phyloP scores from a whole-genome alignment of 2,888 invertebrate genomes.

The Cantharis lateralis region DNA sequence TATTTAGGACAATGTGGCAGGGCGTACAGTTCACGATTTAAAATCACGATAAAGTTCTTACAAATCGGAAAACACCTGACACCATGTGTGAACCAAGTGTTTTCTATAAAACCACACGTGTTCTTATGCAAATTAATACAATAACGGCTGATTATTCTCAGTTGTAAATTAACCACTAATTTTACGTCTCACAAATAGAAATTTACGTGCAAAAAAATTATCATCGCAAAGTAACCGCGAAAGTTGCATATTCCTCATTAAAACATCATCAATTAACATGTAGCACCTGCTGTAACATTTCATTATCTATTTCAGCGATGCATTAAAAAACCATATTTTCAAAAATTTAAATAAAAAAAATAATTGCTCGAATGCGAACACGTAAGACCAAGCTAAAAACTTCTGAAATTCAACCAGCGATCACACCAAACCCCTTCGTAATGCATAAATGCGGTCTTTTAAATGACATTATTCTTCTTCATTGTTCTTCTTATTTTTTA shows the following conservation, averaged over 20 bases:
- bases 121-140: background rate
- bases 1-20: background rate
- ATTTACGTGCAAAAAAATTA: background rate
- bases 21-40: background rate
- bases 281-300: background rate
- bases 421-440: too few species aligned
- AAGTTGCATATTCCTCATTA: background rate
- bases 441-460: background rate
- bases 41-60: background rate
- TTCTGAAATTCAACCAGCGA: too few species aligned
- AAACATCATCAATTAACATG: background rate
- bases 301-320: background rate
- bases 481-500: background rate
- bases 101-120: background rate
- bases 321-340: background rate
- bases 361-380: background rate
- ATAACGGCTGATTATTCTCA: background rate
- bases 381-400: too few species aligned
- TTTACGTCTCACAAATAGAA: background rate
- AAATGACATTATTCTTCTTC: background rate
- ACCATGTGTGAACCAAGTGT: background rate
- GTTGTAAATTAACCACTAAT: background rate
- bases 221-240: background rate
- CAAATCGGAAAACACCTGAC: background rate
- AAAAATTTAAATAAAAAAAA: background rate